These are phyloP conservation scores for Tinamus major DNA, from an alignment of 2,797 vertebrate species.

Conservation along the genomic window DNA sequence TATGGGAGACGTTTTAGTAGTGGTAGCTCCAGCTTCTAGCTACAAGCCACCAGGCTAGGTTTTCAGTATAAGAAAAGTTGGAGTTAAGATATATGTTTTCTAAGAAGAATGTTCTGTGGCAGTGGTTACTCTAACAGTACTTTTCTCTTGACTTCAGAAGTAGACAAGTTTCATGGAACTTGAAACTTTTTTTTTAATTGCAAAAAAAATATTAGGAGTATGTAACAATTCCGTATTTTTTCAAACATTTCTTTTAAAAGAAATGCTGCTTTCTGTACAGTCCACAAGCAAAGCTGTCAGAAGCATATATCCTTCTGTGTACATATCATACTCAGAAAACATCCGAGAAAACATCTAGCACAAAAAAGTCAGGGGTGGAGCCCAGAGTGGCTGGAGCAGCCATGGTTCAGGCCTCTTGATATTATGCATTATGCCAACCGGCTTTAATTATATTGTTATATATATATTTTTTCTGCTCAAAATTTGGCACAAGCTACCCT, in stretches of 20 bases:
- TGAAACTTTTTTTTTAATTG: not conserved
- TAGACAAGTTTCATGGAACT: not conserved
- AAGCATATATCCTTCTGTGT: not conserved
- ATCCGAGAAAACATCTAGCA: not conserved
- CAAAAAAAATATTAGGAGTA: not conserved
- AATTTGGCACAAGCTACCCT: not conserved
- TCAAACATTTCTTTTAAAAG: not conserved
- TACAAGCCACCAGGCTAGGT: not conserved
- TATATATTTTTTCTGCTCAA: not conserved
- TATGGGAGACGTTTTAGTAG: rapidly evolving
- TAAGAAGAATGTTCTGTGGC: not conserved
- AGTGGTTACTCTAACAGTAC: not conserved
- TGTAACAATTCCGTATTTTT: not conserved
- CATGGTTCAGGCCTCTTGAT: not conserved
- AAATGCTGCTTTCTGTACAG: not conserved
- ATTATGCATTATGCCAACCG: not conserved
- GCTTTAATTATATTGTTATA: not conserved
- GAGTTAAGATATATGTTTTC: not conserved
- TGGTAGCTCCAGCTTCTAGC: not conserved
- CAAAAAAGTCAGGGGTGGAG: not conserved
- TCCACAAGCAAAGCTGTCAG: not conserved
- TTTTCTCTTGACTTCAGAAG: not conserved
- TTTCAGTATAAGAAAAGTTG: rapidly evolving
- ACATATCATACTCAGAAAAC: not conserved
- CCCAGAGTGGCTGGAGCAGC: not conserved